Conservation (phyloP, 2,113 vertebrate species). For the Oplegnathus fasciatus region DNA sequence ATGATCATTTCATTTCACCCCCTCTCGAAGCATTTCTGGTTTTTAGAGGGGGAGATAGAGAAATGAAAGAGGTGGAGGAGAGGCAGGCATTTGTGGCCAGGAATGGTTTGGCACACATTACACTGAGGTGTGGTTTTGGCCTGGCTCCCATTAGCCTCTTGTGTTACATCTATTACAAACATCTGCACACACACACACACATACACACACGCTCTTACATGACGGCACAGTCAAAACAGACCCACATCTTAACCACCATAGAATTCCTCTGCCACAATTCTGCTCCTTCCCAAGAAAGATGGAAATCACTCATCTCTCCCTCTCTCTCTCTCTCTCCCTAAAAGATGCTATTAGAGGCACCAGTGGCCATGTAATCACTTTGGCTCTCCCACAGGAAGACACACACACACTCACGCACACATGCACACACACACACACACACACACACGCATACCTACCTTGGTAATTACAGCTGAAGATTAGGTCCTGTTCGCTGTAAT, state of each 20-base stretch:
- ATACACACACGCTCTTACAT: slow-evolving; percentile 43
- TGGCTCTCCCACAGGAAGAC: slow-evolving; percentile 79
- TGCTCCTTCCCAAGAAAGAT: slow-evolving; percentile 67
- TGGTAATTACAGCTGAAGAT: slow-evolving; percentile 77
- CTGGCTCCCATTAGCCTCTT: slow-evolving; percentile 66
- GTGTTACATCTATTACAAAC: slow-evolving; percentile 74
- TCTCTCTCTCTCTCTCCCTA: slow-evolving; percentile 47
- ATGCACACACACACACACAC: slow-evolving; percentile 46
- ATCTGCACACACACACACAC: slow-evolving; percentile 36
- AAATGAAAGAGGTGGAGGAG: slow-evolving; percentile 45
- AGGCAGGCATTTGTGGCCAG: slow-evolving; percentile 50
- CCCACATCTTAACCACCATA: slow-evolving; percentile 63
- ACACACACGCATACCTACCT: slow-evolving; percentile 55
- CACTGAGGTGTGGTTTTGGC: slow-evolving; percentile 75
- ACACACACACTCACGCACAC: too few relatives aligned
- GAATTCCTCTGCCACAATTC: slow-evolving; percentile 61
- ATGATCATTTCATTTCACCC: too few relatives aligned
- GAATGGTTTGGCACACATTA: slow-evolving; percentile 66
- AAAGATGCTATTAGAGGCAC: slow-evolving; percentile 87
- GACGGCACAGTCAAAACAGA: slow-evolving; percentile 64
- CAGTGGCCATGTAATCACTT: slow-evolving; percentile 85
- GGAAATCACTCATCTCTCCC: slow-evolving; percentile 64
- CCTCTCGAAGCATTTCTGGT: too few relatives aligned
- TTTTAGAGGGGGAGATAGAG: slow-evolving; percentile 26
- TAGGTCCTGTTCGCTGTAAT: slow-evolving; percentile 66